Conservation (phyloP, 2,888 invertebrate species). For the Nudaria mundana region DNA sequence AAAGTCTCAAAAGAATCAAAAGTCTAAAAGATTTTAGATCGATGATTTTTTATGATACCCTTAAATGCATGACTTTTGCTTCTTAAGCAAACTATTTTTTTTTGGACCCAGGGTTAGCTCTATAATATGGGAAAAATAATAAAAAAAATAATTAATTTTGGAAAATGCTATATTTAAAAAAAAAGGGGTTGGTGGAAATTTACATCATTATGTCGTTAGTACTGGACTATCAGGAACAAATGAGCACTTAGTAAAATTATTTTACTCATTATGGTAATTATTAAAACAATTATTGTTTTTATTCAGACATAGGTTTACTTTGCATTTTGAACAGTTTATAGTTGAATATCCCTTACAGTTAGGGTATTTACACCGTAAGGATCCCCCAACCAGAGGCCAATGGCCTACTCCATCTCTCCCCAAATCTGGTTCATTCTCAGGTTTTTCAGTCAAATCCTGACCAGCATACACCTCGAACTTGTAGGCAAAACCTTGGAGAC, state of each 20-base stretch:
- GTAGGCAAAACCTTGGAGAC: slow-evolving; percentile 26
- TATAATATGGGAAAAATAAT: background rate
- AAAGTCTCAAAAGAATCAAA: too few species aligned
- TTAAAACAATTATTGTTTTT: slow-evolving; percentile 24
- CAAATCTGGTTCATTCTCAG: slow-evolving; percentile 16
- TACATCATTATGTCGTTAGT: background rate
- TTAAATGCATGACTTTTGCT: slow-evolving; percentile 4
- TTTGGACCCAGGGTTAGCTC: background rate
- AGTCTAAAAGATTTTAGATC: too few species aligned
- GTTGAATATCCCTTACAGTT: slow-evolving; percentile 26
- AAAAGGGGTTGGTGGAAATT: slow-evolving; percentile 8
- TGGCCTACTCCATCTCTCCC: slow-evolving; percentile 20
- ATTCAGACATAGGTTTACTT: slow-evolving; percentile 24
- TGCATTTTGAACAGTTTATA: slow-evolving; percentile 21
- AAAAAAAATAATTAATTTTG: background rate
- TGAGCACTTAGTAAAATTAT: slow-evolving; percentile 4
- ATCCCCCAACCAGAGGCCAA: slow-evolving; percentile 24
- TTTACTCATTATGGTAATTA: slow-evolving; percentile 15
- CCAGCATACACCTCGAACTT: slow-evolving; percentile 33
- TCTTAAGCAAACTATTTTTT: slow-evolving; percentile 12
- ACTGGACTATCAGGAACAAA: background rate
- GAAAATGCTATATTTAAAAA: background rate
- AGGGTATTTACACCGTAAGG: slow-evolving; percentile 26
- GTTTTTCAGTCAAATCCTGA: too few species aligned
- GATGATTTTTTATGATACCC: too few species aligned